Conservation (phyloP, 2,888 invertebrate genomes). For the Xestia sexstrigata region DNA sequence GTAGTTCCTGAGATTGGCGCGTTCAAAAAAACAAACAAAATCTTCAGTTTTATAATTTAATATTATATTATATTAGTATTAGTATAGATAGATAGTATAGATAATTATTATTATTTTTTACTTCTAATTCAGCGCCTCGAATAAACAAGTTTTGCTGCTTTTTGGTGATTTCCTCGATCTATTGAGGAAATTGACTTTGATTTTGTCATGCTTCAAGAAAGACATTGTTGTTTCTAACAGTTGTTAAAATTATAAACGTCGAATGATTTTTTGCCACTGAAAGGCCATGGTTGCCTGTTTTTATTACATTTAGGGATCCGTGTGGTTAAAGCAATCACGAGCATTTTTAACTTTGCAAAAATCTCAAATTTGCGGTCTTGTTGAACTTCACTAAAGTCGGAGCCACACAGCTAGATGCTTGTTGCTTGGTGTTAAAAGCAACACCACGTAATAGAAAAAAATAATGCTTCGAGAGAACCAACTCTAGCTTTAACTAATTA, state of each 20-base stretch:
- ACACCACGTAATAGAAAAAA: background rate
- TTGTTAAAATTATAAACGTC: conserved; percentile 17
- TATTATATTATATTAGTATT: no score
- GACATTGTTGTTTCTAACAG: conserved; percentile 17
- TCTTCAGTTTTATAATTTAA: no score
- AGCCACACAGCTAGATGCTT: background rate
- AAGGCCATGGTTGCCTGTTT: conserved; percentile 33
- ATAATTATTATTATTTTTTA: background rate
- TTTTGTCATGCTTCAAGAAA: conserved; percentile 29
- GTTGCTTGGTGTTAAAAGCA: background rate
- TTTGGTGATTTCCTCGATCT: conserved; percentile 2
- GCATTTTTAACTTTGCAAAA: background rate
- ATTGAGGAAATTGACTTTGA: conserved; percentile 30
- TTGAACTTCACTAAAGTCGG: background rate
- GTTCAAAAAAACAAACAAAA: no score
- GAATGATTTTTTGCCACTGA: conserved; percentile 30
- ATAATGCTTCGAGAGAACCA: background rate
- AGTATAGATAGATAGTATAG: no score
- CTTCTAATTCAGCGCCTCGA: background rate
- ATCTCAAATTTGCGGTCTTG: background rate
- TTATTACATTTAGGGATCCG: conserved; percentile 19
- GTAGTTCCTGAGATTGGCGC: no score
- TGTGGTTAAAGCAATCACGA: background rate
- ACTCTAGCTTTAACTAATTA: background rate
- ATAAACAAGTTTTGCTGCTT: background rate